These are phyloP conservation scores for Agrilus cyanescens DNA, from an alignment of 2,888 invertebrate genomes.

Conservation along the genomic window DNA sequence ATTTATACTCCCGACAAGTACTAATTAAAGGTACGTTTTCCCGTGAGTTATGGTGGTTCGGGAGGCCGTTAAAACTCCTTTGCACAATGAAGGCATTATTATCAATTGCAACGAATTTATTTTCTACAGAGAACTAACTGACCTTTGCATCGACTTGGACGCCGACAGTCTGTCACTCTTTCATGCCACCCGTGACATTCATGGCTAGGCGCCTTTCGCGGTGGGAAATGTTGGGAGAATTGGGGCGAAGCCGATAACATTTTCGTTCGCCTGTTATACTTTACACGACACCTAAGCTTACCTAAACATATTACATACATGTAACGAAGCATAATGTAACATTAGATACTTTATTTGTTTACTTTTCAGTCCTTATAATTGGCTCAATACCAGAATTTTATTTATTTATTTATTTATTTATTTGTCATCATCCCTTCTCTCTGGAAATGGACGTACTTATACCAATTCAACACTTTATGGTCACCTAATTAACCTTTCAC, in stretches of 20 bases:
- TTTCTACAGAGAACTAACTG: background rate
- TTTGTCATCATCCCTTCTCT: too few relatives aligned
- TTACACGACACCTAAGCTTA: background rate
- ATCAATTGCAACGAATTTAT: background rate
- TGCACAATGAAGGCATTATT: background rate
- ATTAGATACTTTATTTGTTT: too few relatives aligned
- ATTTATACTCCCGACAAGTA: constrained; percentile 10
- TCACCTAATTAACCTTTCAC: too few relatives aligned
- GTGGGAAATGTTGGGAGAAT: constrained; percentile 13
- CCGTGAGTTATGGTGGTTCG: background rate
- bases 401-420: too few relatives aligned
- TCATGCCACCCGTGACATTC: constrained; percentile 14
- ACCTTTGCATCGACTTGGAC: background rate
- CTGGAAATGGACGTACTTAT: too few relatives aligned
- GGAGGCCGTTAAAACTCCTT: too few relatives aligned
- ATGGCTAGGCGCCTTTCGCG: constrained; percentile 9
- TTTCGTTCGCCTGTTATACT: constrained; percentile 5
- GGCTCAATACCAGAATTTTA: too few relatives aligned
- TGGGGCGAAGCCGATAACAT: constrained; percentile 17
- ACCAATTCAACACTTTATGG: too few relatives aligned
- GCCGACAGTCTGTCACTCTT: constrained; percentile 12
- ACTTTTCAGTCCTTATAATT: too few relatives aligned
- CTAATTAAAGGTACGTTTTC: constrained; percentile 11
- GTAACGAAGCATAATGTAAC: too few relatives aligned
- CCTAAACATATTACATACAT: too few relatives aligned